Percentiles rank a stretch among this genome's conserved stretches.
These are phyloP conservation scores for Aplodontia rufa DNA, from an alignment of 2,113 vertebrate genomes.

Conservation along the genomic window DNA sequence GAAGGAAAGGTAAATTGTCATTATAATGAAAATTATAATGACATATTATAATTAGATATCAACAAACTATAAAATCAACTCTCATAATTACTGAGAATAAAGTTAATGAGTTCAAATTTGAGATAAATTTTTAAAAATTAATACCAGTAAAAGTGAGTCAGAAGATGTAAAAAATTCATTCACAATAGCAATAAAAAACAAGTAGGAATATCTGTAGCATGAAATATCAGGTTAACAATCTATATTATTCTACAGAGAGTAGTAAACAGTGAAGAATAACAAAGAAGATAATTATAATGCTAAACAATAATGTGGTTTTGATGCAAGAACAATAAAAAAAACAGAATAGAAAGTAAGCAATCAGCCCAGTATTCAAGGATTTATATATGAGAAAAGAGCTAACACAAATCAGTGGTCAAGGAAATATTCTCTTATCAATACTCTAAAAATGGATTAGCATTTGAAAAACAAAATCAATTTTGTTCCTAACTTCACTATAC, in stretches of 20 bases:
- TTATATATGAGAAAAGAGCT: neutral
- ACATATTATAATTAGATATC: conserved; percentile 3
- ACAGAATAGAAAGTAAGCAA: neutral
- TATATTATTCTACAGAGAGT: neutral
- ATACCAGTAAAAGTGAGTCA: neutral
- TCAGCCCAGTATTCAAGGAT: neutral
- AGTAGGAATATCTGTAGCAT: neutral
- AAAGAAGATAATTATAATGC: neutral
- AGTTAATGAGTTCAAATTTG: conserved; percentile 5
- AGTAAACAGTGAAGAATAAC: neutral
- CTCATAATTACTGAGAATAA: neutral
- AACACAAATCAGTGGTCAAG: neutral
- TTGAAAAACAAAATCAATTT: neutral
- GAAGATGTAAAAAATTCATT: conserved; percentile 22
- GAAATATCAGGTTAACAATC: neutral
- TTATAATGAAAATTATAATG: too few species aligned
- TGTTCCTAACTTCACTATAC: conserved; percentile 10
- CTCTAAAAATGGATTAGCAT: neutral
- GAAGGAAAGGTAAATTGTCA: conserved; percentile 32
- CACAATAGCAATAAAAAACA: conserved; percentile 1
- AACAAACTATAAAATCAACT: conserved; percentile 27
- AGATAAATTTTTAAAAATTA: conserved; percentile 8
- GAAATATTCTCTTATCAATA: neutral
- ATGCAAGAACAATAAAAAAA: conserved; percentile 18
- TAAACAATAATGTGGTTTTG: neutral